Conservation (phyloP, 2,888 invertebrate genomes). For the Ditylenchus weischeri region DNA sequence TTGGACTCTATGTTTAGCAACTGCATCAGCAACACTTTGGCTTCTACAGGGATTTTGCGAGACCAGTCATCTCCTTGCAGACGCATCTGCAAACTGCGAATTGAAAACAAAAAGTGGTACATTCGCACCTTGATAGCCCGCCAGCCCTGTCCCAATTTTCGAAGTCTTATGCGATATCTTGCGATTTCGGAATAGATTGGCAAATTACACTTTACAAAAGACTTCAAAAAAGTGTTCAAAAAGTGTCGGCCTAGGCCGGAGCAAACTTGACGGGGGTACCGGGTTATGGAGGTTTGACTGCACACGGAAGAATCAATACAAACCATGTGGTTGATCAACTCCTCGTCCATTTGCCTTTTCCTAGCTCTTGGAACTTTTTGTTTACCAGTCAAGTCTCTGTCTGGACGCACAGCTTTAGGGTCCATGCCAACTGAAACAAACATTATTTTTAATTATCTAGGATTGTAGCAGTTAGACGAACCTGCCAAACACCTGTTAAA, state of each 20-base stretch:
- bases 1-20: slow-evolving; percentile 56
- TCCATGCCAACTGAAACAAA: slow-evolving; percentile 50
- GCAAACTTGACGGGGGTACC: too few species aligned
- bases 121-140: too few species aligned
- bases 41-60: slow-evolving; percentile 54
- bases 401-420: slow-evolving; percentile 57
- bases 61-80: slow-evolving; percentile 58
- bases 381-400: slow-evolving; percentile 56
- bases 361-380: slow-evolving; percentile 54
- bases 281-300: too few species aligned
- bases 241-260: too few species aligned
- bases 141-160: too few species aligned
- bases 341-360: slow-evolving; percentile 55
- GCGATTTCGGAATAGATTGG: too few species aligned
- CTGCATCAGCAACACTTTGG: slow-evolving; percentile 54
- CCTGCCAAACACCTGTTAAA: slow-evolving; percentile 52
- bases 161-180: too few species aligned
- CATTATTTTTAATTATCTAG: too few species aligned
- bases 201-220: too few species aligned
- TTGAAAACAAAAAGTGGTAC: not conserved
- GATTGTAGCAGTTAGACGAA: too few species aligned
- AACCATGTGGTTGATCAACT: slow-evolving; percentile 56
- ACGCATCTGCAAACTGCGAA: slow-evolving; percentile 43
- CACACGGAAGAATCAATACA: not conserved
- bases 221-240: too few species aligned